Evolutionary conservation across 2,888 invertebrate species (phyloP).

Genomic region (Eumerus sabulonum): DNA sequence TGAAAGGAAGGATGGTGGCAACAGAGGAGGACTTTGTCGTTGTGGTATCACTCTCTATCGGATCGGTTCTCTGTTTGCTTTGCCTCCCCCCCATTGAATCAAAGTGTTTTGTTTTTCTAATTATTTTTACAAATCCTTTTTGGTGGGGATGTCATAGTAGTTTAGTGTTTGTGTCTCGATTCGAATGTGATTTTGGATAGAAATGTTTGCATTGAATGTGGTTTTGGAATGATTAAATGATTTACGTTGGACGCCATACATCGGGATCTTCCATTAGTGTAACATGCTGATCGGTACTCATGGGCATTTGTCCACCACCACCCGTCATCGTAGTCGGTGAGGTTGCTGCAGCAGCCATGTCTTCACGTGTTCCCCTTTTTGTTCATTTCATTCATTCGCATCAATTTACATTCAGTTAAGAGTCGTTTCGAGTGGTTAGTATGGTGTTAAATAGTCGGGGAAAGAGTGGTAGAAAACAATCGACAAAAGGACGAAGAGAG

Average conservation of each 20-base stretch:
- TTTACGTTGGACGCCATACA: conserved; percentile 95
- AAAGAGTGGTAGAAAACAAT: conserved; percentile 65
- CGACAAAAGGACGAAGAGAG: conserved; percentile 71
- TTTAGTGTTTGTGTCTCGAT: conserved; percentile 40
- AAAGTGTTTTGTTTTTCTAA: too few relatives aligned
- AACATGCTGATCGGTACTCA: conserved; percentile 83
- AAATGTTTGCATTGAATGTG: conserved; percentile 11
- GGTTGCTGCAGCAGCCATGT: conserved; percentile 90
- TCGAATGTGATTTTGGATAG: conserved; percentile 22
- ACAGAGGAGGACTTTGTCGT: conserved; percentile 35
- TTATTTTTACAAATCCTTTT: conserved; percentile 50
- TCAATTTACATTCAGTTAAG: conserved; percentile 20
- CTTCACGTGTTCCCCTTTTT: conserved; percentile 88
- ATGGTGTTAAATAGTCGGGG: conserved; percentile 58
- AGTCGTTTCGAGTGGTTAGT: conserved; percentile 54
- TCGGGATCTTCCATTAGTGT: conserved; percentile 95
- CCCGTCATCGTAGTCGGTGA: conserved; percentile 83
- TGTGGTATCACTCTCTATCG: too few relatives aligned
- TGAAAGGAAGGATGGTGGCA: conserved; percentile 2
- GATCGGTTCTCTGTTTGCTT: too few relatives aligned
- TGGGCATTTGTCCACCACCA: conserved; percentile 79
- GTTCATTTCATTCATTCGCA: conserved; percentile 10
- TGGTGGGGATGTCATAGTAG: conserved; percentile 66
- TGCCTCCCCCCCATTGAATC: too few relatives aligned
- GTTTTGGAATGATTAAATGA: conserved; percentile 69